These are phyloP conservation scores for Malurus cyaneus DNA, from an alignment of 2,113 vertebrate species.

Conservation along the genomic window DNA sequence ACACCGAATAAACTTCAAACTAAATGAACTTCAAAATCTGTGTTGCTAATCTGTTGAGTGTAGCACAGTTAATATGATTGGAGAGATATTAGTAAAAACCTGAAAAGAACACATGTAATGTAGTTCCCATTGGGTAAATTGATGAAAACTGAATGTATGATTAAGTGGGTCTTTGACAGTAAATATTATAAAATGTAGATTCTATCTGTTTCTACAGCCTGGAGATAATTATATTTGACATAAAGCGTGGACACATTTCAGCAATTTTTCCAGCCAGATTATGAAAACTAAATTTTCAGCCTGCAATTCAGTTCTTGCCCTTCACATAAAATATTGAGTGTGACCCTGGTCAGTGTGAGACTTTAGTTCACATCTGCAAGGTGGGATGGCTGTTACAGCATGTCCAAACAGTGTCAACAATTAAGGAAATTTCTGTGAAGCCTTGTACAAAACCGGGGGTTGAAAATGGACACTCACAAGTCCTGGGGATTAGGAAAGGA, in stretches of 20 bases:
- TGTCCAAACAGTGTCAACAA: not conserved
- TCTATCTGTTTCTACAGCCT: not conserved
- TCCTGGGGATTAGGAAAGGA: not conserved
- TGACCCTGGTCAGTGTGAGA: not conserved
- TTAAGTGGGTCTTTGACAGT: not conserved
- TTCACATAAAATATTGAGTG: not conserved
- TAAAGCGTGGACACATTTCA: not conserved
- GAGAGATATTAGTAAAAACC: not conserved
- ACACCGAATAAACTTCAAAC: not conserved
- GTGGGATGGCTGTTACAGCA: not conserved
- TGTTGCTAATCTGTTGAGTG: not conserved
- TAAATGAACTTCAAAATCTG: not conserved
- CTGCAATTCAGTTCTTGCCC: not conserved
- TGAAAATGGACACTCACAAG: not conserved
- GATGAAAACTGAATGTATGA: not conserved
- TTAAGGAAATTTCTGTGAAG: not conserved
- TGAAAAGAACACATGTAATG: not conserved
- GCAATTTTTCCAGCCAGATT: constrained; percentile 8
- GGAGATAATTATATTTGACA: constrained; percentile 14
- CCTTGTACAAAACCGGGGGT: not conserved
- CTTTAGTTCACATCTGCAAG: not conserved
- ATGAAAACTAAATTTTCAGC: not conserved
- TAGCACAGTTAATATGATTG: not conserved
- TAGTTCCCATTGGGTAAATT: not conserved
- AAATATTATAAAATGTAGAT: not conserved